Base-by-base conservation (phyloP, 2,888 invertebrate species). In the Agapostemon virescens region DNA sequence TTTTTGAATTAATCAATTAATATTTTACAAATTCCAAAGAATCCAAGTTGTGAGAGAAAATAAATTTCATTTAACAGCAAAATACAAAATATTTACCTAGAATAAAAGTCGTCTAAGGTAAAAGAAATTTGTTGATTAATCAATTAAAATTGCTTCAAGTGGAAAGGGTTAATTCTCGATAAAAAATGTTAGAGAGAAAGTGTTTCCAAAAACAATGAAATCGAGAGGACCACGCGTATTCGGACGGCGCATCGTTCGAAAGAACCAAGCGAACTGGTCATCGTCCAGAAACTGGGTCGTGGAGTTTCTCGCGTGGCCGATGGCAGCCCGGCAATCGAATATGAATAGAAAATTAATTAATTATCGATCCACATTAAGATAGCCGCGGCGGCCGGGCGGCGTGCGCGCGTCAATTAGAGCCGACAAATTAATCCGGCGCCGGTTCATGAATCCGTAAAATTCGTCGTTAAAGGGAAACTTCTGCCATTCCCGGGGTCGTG, bases 351-450 rank as follows among this genome's bases (percentile, higher is more conserved):
- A 45, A 42, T 52, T 63, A 64, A 72, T 77, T 72, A 77, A 79
- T 79, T 77, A 77, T 64, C 38, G 52, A 64, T 61, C 45, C 20
- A 63, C 20, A 36, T 69, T 72, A 77, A 79, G 71, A 72, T 77
- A 63, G 38, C 7, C 49, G 20, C 26, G 13, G 55, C 55, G 55
- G 17, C 13, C 26, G 66, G 38, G 30, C 52, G 64, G 13, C 52
- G 33, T 17, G 55, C 55, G 26, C 55, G 15, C n/a, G 42, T 55
- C 69, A 75, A 69, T 77, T 68, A 76, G 66, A 70, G 61, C 40
- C 70, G 33, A 79, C 40, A 64, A 61, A 76, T 76, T 71, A 68
- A 76, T 70, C 67, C 33, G 63, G 17, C 26, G 20, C n/a, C 6
- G 45, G 45, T 63, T 75, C 75, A 49, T 69, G 69, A 75, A 78